Evolutionary conservation across 2,797 vertebrate species (phyloP).

Genomic region (Tinamus major): DNA sequence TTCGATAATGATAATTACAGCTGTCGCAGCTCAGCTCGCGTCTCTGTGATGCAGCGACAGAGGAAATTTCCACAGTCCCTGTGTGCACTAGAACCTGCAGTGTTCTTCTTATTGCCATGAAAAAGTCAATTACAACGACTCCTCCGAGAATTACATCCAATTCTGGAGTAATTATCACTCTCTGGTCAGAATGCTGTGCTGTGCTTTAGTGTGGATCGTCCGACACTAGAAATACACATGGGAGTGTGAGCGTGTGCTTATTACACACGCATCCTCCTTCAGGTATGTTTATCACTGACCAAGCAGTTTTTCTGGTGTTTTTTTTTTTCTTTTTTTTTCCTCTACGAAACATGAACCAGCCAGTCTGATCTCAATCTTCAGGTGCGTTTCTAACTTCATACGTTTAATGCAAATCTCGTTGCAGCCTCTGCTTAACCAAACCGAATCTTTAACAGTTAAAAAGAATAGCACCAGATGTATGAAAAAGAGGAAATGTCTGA

Average conservation of each 20-base stretch:
- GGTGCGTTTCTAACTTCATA: neutral
- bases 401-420: slow-evolving; percentile 44
- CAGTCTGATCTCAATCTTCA: slow-evolving; percentile 40
- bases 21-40: slow-evolving; percentile 15
- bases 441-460: slow-evolving; percentile 70
- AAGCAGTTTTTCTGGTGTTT: neutral
- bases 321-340: neutral
- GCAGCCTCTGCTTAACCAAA: slow-evolving; percentile 67
- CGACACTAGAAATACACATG: neutral
- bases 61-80: slow-evolving; percentile 54
- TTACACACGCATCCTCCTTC: neutral
- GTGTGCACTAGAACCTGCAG: slow-evolving; percentile 55
- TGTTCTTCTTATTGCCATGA: slow-evolving; percentile 76
- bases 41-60: slow-evolving; percentile 32
- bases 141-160: slow-evolving; percentile 50
- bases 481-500: slow-evolving; percentile 79
- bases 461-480: slow-evolving; percentile 81
- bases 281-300: neutral
- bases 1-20: slow-evolving; percentile 57
- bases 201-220: slow-evolving; percentile 51
- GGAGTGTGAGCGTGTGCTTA: neutral
- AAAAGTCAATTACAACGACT: slow-evolving; percentile 64
- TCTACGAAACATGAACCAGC: neutral
- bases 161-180: slow-evolving; percentile 52
- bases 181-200: slow-evolving; percentile 34